Evolutionary conservation across 2,113 vertebrate genomes (phyloP).

Genomic region (Jacana jacana): DNA sequence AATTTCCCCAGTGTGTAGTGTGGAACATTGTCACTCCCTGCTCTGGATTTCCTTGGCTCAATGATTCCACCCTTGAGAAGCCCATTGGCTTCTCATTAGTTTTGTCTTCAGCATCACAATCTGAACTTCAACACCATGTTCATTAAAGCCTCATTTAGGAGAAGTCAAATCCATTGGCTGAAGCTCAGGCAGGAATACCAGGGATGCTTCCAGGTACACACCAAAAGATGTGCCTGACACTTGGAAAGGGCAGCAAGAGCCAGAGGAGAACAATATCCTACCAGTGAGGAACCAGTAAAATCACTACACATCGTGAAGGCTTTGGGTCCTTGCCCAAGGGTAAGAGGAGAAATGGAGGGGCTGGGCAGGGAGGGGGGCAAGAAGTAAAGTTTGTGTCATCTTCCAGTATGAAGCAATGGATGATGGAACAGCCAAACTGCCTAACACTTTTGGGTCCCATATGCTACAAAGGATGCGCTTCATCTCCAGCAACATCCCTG

Average conservation of each 20-base stretch:
- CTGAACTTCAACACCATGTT: rapidly evolving
- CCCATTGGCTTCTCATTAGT: neutral
- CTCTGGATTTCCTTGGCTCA: neutral
- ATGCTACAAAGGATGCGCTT: neutral
- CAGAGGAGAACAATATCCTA: neutral
- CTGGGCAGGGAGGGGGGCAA: no score
- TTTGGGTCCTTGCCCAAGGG: neutral
- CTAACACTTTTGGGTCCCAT: neutral
- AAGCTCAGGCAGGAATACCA: rapidly evolving
- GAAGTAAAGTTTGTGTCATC: neutral
- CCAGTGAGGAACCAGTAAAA: neutral
- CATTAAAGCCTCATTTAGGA: neutral
- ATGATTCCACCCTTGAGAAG: neutral
- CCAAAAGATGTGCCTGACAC: neutral
- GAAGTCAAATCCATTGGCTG: neutral
- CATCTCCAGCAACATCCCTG: neutral
- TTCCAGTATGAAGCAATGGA: neutral
- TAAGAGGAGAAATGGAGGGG: neutral
- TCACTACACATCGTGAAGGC: neutral
- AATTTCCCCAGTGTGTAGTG: neutral
- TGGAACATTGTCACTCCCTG: neutral
- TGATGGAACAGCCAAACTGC: neutral
- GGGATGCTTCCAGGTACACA: neutral
- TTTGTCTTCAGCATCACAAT: neutral
- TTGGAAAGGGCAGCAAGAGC: neutral